Evolutionary conservation across 2,797 vertebrate genomes (phyloP).

Genomic region (Sebastes iracundus): DNA sequence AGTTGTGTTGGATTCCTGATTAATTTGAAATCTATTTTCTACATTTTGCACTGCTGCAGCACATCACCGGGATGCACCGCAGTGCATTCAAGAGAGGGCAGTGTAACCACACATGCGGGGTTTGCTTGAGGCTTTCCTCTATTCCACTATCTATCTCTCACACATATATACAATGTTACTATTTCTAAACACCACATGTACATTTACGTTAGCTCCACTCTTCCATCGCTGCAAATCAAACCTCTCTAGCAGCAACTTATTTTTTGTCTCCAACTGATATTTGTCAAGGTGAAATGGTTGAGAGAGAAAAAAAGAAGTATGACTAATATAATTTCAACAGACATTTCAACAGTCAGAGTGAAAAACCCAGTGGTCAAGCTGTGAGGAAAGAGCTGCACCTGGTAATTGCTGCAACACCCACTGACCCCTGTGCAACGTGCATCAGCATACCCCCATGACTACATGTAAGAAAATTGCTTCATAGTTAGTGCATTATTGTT

Average conservation of each 20-base stretch:
- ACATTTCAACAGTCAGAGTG: constrained; percentile 50
- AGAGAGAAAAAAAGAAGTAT: not conserved
- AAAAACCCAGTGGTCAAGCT: constrained; percentile 66
- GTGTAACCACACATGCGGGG: constrained; percentile 71
- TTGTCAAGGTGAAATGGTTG: constrained; percentile 10
- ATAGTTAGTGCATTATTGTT: constrained; percentile 75
- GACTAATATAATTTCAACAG: constrained; percentile 55
- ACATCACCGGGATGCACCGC: constrained; percentile 18
- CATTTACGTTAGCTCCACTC: not conserved
- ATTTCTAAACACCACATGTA: not conserved
- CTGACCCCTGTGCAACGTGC: constrained; percentile 54
- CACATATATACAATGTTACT: not conserved
- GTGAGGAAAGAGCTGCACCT: constrained; percentile 61
- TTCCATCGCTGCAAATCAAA: constrained; percentile 16
- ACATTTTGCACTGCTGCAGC: not conserved
- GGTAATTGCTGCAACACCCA: constrained; percentile 71
- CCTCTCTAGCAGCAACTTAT: not conserved
- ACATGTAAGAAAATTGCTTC: constrained; percentile 67
- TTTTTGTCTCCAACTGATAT: constrained; percentile 5
- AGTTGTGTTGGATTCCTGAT: not conserved
- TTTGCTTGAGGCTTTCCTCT: not conserved
- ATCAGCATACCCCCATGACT: constrained; percentile 49
- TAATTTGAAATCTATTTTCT: not conserved
- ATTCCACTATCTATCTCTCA: not conserved
- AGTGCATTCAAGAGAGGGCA: constrained; percentile 78